Base-by-base conservation (phyloP, 2,888 invertebrate species). In the Vesta saturnalis region DNA sequence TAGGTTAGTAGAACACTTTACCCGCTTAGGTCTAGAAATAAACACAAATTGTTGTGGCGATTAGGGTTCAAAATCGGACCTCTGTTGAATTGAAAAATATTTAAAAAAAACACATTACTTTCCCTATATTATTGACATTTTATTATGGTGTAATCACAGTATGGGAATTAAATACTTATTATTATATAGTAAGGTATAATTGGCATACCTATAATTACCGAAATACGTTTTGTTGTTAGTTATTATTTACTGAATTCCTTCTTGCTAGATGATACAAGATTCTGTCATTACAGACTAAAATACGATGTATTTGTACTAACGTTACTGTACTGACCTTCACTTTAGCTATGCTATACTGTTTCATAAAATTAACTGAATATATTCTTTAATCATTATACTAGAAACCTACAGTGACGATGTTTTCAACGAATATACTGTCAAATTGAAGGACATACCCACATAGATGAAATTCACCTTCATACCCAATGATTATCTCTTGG, bases 341-440 rank as follows among this genome's bases (percentile, higher is more conserved):
- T 43, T 43, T 43, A 43, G 43, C 43, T 43, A 43, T 8, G 43
- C 43, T 43, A 30, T 10, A 4, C 10, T 30, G 43, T 12, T 43
- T 43, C 43, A 43, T 43, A 43, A 43, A 43, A 43, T 8, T 43
- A 6, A 43, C 4, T 12, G 12, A 12, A 43, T n/a, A 43, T 43
- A 6, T 43, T 43, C 12, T 43, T 43, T 43, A 43, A 43, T 43
- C 43, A 43, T 43, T 43, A 43, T 43, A 43, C 4, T 43, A 2
- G 43, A 43, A 43, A 43, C 43, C 43, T 43, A 43, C 43, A n/a
- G 43, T 12, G 43, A 43, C 12, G 43, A 43, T 43, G 43, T 43
- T 8, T 43, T 43, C 43, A 43, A 43, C 43, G 12, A 43, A 6
- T 43, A 43, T 10, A 43, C 43, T 43, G 12, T 43, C 43, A 43